Evolutionary conservation across 2,888 invertebrate species (phyloP), one percentile per base, ranked within the genome.

Genomic region (Perizoma affinitatum): DNA sequence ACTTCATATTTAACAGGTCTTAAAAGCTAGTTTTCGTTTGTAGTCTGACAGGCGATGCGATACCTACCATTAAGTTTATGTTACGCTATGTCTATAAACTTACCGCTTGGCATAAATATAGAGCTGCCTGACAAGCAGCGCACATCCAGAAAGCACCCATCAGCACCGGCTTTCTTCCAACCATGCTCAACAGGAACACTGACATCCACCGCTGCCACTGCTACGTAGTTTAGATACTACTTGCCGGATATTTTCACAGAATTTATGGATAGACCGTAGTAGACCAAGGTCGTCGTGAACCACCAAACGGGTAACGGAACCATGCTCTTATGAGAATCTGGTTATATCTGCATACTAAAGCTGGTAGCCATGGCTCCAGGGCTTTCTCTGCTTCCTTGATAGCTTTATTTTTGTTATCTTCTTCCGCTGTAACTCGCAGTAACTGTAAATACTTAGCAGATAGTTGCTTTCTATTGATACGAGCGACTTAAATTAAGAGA

Each of bases 241-340:
- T 95, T 94, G 1, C 94, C 95, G 4, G 93, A 92, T 61, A 95
- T 83, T 9, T 93, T 89, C 0, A 94, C 94, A 0, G 95, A 93
- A 73, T 94, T 94, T 36, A 95, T 81, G 0, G 94, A 93, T 46
- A 95, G 75, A 0, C 95, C 95, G 69, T 94, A 95, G 77, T 94
- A 95, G 5, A 95, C 92, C 63, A 95, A 93, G 0, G 94, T 93
- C 68, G 93, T 94, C 0, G 94, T 93, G 40, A 94, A 87, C 95
- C 95, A 95, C 78, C 94, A 94, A 61, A 94, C 86, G 22, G 93
- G 81, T 0, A 75, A 74, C n/a, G n/a, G n/a, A 2, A 86, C 76
- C 4, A 79, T 8, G 41, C 83, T 5, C 85, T 71, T 0, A 79
- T 33, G 36, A 88, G 54, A 0, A 87, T 75, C 33, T 65, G 67